These are phyloP conservation scores for Operophtera brumata DNA, from an alignment of 2,888 invertebrate genomes.

Conservation along the genomic window DNA sequence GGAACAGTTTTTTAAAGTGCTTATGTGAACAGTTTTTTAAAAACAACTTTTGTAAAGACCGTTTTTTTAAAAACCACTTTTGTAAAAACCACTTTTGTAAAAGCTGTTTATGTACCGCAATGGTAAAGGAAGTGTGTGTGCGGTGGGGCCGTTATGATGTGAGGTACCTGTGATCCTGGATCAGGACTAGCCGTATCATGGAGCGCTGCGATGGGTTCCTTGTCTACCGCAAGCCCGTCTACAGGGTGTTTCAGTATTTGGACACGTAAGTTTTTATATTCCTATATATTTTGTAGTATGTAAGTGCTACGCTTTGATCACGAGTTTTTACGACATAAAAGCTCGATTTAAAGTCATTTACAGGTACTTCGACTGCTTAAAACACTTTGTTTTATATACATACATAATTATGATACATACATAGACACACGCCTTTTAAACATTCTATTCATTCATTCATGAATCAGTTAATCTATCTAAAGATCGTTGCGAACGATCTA, in stretches of 20 bases:
- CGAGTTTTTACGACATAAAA: too few species aligned
- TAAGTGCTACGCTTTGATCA: background rate
- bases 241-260: slow-evolving; percentile 90
- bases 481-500: too few species aligned
- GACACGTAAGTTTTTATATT: slow-evolving; percentile 85
- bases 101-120: slow-evolving; percentile 18
- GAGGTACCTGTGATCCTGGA: slow-evolving; percentile 35
- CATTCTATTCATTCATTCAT: too few species aligned
- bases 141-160: slow-evolving; percentile 41
- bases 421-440: too few species aligned
- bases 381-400: too few species aligned
- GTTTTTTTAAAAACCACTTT: slow-evolving; percentile 30
- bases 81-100: slow-evolving; percentile 15
- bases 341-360: background rate
- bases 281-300: background rate
- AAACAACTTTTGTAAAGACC: slow-evolving; percentile 8
- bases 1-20: slow-evolving; percentile 31
- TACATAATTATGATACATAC: too few species aligned
- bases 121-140: slow-evolving; percentile 22
- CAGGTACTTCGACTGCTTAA: background rate
- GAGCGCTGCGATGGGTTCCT: slow-evolving; percentile 90
- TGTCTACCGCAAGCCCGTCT: slow-evolving; percentile 89
- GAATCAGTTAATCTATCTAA: too few species aligned
- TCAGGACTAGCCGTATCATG: slow-evolving; percentile 71
- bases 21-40: too few species aligned